These are phyloP conservation scores for Drosophila aff. DNA, from an alignment of 1,140 invertebrate genomes.

Conservation along the genomic window DNA sequence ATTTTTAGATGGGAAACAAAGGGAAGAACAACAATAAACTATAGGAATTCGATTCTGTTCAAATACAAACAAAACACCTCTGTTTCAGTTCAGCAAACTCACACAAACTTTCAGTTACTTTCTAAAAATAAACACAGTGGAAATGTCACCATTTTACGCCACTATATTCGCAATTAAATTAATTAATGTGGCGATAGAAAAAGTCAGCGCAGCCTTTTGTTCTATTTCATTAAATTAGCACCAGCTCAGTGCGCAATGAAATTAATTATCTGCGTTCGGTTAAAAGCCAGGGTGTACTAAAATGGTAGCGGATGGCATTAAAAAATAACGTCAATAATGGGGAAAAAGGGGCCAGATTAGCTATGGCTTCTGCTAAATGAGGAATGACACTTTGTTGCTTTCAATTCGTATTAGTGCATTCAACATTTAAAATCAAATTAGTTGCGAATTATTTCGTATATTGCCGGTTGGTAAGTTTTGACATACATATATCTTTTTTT, in stretches of 20 bases:
- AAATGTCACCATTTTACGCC: conserved; percentile 32
- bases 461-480: conserved; percentile 9
- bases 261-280: conserved; percentile 56
- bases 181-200: conserved; percentile 57
- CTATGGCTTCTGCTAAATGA: conserved; percentile 34
- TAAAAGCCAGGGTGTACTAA: conserved; percentile 18
- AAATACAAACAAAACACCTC: conserved; percentile 10
- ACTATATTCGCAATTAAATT: conserved; percentile 52
- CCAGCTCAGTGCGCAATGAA: conserved; percentile 35
- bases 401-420: conserved; percentile 34
- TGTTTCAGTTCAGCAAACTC: conserved; percentile 35
- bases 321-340: conserved; percentile 24
- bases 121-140: conserved; percentile 20
- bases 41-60: background rate
- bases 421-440: conserved; percentile 44
- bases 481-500: background rate
- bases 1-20: conserved; percentile 19
- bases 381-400: conserved; percentile 34
- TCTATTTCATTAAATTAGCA: conserved; percentile 63
- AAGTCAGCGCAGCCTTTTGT: conserved; percentile 28
- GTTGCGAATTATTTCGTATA: conserved; percentile 19
- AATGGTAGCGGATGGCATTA: conserved; percentile 17
- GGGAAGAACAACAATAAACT: background rate
- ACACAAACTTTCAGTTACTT: conserved; percentile 24
- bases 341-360: conserved; percentile 23